A percentile compares a stretch with the other conserved stretches of the same genome.
These are phyloP conservation scores for Nothobranchius kuhntae DNA, from an alignment of 2,113 vertebrate genomes.

Conservation along the genomic window DNA sequence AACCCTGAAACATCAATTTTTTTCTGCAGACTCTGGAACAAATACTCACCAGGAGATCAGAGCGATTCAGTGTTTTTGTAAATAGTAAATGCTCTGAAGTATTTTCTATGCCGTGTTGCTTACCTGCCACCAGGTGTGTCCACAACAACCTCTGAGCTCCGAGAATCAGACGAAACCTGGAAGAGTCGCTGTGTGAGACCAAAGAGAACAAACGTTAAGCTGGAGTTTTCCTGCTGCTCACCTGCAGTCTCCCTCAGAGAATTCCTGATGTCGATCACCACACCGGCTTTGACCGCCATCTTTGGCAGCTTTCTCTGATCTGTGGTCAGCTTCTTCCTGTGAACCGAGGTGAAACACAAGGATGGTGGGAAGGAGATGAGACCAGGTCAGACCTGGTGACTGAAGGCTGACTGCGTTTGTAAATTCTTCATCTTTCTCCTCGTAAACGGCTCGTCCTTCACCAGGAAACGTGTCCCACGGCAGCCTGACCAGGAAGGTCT, in stretches of 20 bases:
- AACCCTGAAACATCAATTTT: constrained; percentile 4
- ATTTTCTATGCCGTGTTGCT: neutral
- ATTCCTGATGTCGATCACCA: constrained; percentile 71
- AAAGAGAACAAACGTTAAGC: neutral
- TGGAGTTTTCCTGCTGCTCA: constrained; percentile 48
- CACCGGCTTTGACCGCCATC: constrained; percentile 73
- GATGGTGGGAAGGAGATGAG: neutral
- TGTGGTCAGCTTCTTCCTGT: constrained; percentile 54
- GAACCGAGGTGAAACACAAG: neutral
- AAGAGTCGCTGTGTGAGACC: neutral
- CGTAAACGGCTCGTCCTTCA: constrained; percentile 73
- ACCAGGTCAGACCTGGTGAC: constrained; percentile 72
- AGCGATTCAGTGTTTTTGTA: neutral
- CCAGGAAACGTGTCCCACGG: constrained; percentile 82
- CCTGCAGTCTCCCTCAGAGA: constrained; percentile 79
- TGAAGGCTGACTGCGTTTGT: constrained; percentile 1
- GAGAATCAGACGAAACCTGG: constrained; percentile 63
- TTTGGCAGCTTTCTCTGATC: constrained; percentile 79
- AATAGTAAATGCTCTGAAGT: no score
- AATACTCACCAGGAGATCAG: neutral
- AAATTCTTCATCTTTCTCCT: constrained; percentile 9
- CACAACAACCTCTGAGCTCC: constrained; percentile 65
- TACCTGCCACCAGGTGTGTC: constrained; percentile 80
- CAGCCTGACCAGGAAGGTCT: constrained; percentile 75
- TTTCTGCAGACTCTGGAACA: neutral